Percentiles rank a stretch among this genome's conserved stretches.
Conservation (phyloP, 2,888 invertebrate species). For the Drosophila algonquin region DNA sequence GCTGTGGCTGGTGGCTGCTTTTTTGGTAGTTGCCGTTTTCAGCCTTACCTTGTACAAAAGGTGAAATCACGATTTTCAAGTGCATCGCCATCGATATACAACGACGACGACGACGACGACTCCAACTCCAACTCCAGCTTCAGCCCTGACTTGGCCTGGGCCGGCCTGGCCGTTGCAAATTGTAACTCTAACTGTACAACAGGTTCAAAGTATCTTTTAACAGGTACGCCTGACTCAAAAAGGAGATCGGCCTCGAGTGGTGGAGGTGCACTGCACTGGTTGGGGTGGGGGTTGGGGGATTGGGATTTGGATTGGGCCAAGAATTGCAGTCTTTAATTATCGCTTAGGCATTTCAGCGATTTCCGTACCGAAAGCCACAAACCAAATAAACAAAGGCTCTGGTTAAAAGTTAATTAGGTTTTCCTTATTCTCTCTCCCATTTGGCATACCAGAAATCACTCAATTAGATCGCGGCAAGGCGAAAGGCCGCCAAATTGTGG, state of each 20-base stretch:
- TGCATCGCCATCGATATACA: constrained; percentile 80
- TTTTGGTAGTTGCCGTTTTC: constrained; percentile 44
- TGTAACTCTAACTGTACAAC: constrained; percentile 82
- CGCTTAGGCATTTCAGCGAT: constrained; percentile 74
- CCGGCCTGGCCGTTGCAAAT: constrained; percentile 66
- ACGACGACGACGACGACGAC: constrained; percentile 30
- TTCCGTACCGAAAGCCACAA: constrained; percentile 46
- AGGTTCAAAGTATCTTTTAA: constrained; percentile 81
- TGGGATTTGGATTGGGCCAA: constrained; percentile 18
- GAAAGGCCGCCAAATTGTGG: constrained; percentile 65
- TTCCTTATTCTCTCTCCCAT: constrained; percentile 37
- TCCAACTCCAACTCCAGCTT: constrained; percentile 13
- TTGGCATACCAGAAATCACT: constrained; percentile 67
- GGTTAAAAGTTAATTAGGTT: constrained; percentile 74
- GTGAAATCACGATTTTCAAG: constrained; percentile 80
- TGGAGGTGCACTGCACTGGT: not conserved
- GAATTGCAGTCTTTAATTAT: constrained; percentile 67
- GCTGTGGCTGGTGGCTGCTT: constrained; percentile 23
- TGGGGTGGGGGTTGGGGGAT: constrained; percentile 3
- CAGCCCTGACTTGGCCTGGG: not conserved
- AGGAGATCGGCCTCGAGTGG: constrained; percentile 31
- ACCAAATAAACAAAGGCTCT: constrained; percentile 69
- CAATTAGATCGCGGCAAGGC: constrained; percentile 69
- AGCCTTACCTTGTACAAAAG: constrained; percentile 65
- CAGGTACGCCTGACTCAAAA: constrained; percentile 71